Conservation (phyloP, 2,797 vertebrate species). For the Somateria mollissima region DNA sequence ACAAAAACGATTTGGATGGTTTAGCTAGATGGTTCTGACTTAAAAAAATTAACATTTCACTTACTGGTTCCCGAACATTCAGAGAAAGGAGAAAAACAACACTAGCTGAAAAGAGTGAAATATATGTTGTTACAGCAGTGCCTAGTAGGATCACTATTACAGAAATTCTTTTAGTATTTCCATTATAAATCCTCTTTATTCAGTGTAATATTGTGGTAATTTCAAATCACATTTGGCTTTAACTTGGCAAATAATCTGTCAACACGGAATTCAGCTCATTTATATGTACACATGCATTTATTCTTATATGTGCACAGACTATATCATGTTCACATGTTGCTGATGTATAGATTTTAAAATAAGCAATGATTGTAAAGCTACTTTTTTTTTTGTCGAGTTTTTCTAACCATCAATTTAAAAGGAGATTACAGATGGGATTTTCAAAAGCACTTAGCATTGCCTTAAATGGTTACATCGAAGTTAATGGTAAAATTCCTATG, state of each 20-base stretch:
- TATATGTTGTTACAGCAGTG: slow-evolving; percentile 19
- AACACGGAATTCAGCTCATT: slow-evolving; percentile 54
- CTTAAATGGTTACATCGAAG: slow-evolving; percentile 38
- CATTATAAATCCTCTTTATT: slow-evolving; percentile 64
- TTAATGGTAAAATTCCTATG: slow-evolving; percentile 34
- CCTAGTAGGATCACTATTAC: slow-evolving; percentile 13
- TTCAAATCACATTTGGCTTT: slow-evolving; percentile 63
- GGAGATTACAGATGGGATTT: slow-evolving; percentile 51
- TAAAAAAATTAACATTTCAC: slow-evolving; percentile 73
- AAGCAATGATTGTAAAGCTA: slow-evolving; percentile 26
- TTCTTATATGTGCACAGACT: slow-evolving; percentile 34
- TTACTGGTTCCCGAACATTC: slow-evolving; percentile 69
- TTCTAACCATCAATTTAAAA: slow-evolving; percentile 41
- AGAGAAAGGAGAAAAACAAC: slow-evolving; percentile 54
- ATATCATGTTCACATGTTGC: not conserved
- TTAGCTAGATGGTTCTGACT: slow-evolving; percentile 79
- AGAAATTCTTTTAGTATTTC: slow-evolving; percentile 52
- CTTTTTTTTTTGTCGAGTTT: slow-evolving; percentile 28
- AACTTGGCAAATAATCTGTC: slow-evolving; percentile 61
- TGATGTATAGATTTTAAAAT: slow-evolving; percentile 57
- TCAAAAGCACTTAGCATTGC: slow-evolving; percentile 44
- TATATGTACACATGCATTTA: slow-evolving; percentile 50
- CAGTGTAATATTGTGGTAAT: slow-evolving; percentile 44
- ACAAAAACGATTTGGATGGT: slow-evolving; percentile 78
- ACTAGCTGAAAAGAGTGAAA: slow-evolving; percentile 52